Conservation (phyloP, 2,888 invertebrate genomes). For the Agrypnus murinus region DNA sequence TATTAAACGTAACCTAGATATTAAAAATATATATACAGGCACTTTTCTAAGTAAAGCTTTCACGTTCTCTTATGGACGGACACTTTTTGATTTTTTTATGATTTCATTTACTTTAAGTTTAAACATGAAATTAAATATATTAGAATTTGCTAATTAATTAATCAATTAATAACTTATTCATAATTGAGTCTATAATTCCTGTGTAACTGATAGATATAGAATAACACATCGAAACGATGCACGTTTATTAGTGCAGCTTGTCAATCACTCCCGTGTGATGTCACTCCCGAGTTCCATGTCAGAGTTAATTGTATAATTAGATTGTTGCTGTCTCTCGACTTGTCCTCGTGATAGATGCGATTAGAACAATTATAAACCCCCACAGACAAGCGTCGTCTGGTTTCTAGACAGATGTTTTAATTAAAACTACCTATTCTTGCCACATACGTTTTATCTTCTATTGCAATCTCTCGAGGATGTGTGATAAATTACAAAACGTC, state of each 20-base stretch:
- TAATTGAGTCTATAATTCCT: slow-evolving; percentile 27
- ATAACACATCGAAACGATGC: slow-evolving; percentile 52
- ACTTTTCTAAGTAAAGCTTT: too few relatives aligned
- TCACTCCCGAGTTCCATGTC: slow-evolving; percentile 64
- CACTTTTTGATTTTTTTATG: too few relatives aligned
- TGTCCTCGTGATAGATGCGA: slow-evolving; percentile 66
- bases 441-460: slow-evolving; percentile 41
- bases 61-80: too few relatives aligned
- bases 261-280: slow-evolving; percentile 66
- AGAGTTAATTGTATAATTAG: slow-evolving; percentile 69
- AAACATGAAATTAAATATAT: too few relatives aligned
- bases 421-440: slow-evolving; percentile 52
- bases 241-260: slow-evolving; percentile 67
- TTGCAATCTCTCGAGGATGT: slow-evolving; percentile 40
- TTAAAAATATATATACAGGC: too few relatives aligned
- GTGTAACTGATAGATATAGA: neutral
- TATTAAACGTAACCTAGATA: slow-evolving; percentile 5
- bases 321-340: slow-evolving; percentile 66
- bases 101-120: too few relatives aligned
- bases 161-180: slow-evolving; percentile 33
- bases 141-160: too few relatives aligned
- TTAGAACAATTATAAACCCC: slow-evolving; percentile 66
- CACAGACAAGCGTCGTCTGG: slow-evolving; percentile 47
- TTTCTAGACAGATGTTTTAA: slow-evolving; percentile 52
- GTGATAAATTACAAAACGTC: slow-evolving; percentile 30